Evolutionary conservation across 1,140 invertebrate species (phyloP), one percentile per base, ranked within the genome.

Genomic region (Lepidostoma basale): DNA sequence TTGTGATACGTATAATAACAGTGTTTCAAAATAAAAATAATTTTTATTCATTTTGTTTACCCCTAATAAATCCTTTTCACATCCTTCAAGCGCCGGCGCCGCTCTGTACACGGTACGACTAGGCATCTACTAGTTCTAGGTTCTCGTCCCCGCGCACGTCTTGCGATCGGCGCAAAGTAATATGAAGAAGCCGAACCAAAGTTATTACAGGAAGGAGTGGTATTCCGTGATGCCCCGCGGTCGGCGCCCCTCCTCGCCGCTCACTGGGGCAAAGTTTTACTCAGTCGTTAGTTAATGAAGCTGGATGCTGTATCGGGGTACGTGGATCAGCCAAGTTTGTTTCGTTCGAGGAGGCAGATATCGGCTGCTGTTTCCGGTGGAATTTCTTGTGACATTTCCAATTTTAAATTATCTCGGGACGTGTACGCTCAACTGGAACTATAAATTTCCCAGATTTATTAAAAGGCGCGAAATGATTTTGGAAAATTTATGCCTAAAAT

Each of bases 301-400:
- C 33, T 39, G 54, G 28, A 22, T 12, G 18, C 54, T 59, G 54
- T 59, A 59, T 59, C 54, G 54, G 10, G 33, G 30, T 39, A 59
- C 54, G 54, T 59, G 36, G 54, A 59, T 59, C 54, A 59, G 54
- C 30, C 30, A 59, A 59, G 20, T 59, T 59, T 59, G 54, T 59
- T 59, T 59, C 22, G 36, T 12, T 39, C 54, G n/a, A 45, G 54
- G 40, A 36, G 30, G 33, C 14, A 59, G 54, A 59, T 59, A 59
- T 59, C 54, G 54, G 54, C 54, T 59, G 54, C 54, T 59, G 54
- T 59, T 59, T 59, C 54, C 54, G 54, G 9, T 20, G 10, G 54
- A 40, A 59, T 59, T 45, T 59, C 54, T 59, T 23, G 54, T 59
- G 54, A 59, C 54, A 59, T 59, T 59, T 40, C 18, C 9, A 20